Base-by-base conservation (phyloP, 2,797 vertebrate species). In the Cynodonichthys magdalenae region DNA sequence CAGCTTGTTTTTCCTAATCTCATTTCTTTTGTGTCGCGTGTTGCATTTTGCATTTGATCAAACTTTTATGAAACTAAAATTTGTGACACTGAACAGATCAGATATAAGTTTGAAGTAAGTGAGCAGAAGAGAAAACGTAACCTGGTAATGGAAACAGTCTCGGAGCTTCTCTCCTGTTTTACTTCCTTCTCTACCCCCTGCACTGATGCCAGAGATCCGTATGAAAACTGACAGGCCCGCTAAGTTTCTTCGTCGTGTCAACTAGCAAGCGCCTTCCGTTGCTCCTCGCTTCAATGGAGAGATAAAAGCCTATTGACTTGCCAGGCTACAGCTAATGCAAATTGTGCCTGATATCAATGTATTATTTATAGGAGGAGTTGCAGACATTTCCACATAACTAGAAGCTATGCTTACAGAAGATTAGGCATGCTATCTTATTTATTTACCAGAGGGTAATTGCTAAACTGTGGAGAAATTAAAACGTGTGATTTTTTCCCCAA, bases 371-470 rank as follows among this genome's bases (percentile, higher is more conserved):
- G 85, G 87, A 80, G 66, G 75, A 85, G 87, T 86, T 63, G 79
- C 78, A 91, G 91, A 90, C 87, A 83, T 88, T 92, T 92, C 90
- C 88, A 91, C 85, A 84, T 87, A 92, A 92, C 90, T 87, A 87
- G 89, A 90, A 93, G 92, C 86, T 88, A 88, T 86, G 90, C 91
- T 92, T 93, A 93, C 90, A 92, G 88, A 88, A 92, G 92, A 94
- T 93, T 94, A 94, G 90, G 77, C 83, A 82, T 87, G 90, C 88
- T 92, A 92, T 94, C 90, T 88, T 88, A 87, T 90, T 92, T 90
- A 87, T 92, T 93, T 93, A 93, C 83, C 85, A 84, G 76, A 77
- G 86, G 89, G 91, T 92, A 93, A 93, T 93, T 92, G 87, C 90
- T 92, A 89, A 93, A 92, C 89, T 90, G 90, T 87, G 81, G 81